A percentile compares a stretch with the other conserved stretches of the same genome.
Evolutionary conservation across 2,113 vertebrate genomes (phyloP).

Genomic region (Myrmophylax atrothorax): DNA sequence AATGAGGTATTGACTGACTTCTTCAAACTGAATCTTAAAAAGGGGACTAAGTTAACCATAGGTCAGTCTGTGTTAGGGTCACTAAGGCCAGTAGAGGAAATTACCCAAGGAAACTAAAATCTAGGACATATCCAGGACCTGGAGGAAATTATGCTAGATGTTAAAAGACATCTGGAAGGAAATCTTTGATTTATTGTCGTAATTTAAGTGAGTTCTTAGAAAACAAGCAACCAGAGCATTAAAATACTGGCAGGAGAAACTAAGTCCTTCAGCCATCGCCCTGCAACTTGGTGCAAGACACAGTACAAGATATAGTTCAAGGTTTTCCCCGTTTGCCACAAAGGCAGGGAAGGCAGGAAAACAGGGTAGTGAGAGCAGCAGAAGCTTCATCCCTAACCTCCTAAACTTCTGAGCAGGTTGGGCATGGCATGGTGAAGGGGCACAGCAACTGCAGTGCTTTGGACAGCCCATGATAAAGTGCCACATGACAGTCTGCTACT

Average conservation of each 20-base stretch:
- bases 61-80: constrained; percentile 41
- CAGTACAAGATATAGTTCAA: neutral
- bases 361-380: neutral
- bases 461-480: constrained; percentile 60
- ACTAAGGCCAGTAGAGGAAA: constrained; percentile 60
- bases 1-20: constrained; percentile 52
- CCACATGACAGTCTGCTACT: constrained; percentile 57
- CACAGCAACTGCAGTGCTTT: neutral
- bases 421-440: neutral
- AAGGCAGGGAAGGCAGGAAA: neutral
- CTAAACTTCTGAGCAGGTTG: neutral
- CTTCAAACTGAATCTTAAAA: constrained; percentile 41
- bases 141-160: constrained; percentile 68
- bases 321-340: neutral
- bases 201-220: constrained; percentile 45
- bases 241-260: neutral
- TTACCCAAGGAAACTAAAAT: constrained; percentile 74
- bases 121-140: constrained; percentile 64
- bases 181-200: constrained; percentile 50
- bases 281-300: neutral
- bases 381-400: neutral
- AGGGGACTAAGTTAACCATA: constrained; percentile 39
- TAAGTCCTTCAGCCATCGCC: neutral
- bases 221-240: constrained; percentile 22
- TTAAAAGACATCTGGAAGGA: constrained; percentile 69